Base-by-base conservation (phyloP, 2,888 invertebrate genomes). In the Nephrotoma appendiculata region DNA sequence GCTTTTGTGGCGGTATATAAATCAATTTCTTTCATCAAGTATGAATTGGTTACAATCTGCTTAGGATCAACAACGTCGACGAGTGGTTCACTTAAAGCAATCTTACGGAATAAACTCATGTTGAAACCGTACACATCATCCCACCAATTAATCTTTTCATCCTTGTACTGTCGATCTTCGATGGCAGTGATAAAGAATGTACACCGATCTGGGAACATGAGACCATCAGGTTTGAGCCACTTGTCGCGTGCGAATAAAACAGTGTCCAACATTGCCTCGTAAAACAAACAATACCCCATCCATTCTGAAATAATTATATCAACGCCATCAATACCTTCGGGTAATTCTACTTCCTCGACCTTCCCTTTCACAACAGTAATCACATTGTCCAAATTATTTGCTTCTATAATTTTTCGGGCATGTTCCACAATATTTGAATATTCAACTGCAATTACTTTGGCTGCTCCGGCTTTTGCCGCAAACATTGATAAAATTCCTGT, bases 91-190 rank as follows among this genome's bases (percentile, higher is more conserved):
- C 97, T 97, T 88, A 99, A 98, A 19, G 99, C 99, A 88, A 99
- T 98, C 92, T 98, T 97, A 86, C 99, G 94, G 91, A 99, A 99
- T 89, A 98, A 98, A 89, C 98, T 98, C 99, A 99, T 99, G 92
- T 99, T 98, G 91, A 99, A 99, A 86, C 99, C 99, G 90, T 99
- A 99, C 1, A 99, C 99, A 92, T 98, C 98, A 90, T 99, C 98
- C 99, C 99, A 99, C 99, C 99, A 99, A 92, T 99, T 99, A 89
- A 99, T 99, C 92, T 99, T 99, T 92, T 99, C 99, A 90, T 99
- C 99, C 92, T 99, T 99, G 93, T 99, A 99, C 92, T 99, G 99
- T 31, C 99, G 94, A 92, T 99, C 99, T 92, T 98, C 97, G 87
- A 97, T 97, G 41, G 96, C 97, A 88, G 97, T 97, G 87, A 99